Percentiles rank a stretch among this genome's conserved stretches.
These are phyloP conservation scores for Unio pictorum DNA, from an alignment of 2,888 invertebrate genomes.

Conservation along the genomic window DNA sequence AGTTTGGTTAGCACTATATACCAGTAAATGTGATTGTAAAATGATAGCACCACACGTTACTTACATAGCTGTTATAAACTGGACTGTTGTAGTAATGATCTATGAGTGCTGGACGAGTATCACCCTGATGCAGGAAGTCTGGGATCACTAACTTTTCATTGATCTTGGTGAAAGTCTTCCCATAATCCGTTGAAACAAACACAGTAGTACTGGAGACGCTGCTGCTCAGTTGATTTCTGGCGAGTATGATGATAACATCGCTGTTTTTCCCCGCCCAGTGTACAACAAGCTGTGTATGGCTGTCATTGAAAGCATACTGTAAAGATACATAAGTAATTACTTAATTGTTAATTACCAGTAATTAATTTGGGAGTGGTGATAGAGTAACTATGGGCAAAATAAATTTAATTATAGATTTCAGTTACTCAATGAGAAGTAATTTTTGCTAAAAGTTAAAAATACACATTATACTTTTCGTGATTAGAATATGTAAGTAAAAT, in stretches of 20 bases:
- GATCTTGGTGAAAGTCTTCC: conserved; percentile 83
- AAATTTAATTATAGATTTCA: too few relatives aligned
- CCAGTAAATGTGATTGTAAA: too few relatives aligned
- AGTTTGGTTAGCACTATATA: too few relatives aligned
- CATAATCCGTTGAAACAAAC: conserved; percentile 90
- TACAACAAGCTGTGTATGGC: conserved; percentile 90
- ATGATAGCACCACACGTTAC: conserved; percentile 69
- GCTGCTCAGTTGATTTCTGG: conserved; percentile 76
- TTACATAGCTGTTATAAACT: conserved; percentile 84
- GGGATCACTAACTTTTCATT: conserved; percentile 75
- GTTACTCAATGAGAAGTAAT: too few relatives aligned
- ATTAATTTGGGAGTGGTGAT: too few relatives aligned
- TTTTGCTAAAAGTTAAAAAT: too few relatives aligned
- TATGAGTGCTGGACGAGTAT: conserved; percentile 77
- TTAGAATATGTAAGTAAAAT: too few relatives aligned
- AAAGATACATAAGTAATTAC: conserved; percentile 41
- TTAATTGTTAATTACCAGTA: too few relatives aligned
- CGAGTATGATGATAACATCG: conserved; percentile 88
- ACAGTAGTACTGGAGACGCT: conserved; percentile 76
- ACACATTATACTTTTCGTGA: too few relatives aligned
- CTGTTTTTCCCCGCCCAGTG: conserved; percentile 93
- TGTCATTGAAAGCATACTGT: conserved; percentile 86
- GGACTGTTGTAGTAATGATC: conserved; percentile 90
- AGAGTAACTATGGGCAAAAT: too few relatives aligned
- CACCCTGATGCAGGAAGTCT: conserved; percentile 73